Evolutionary conservation across 2,113 vertebrate species (phyloP).

Genomic region (Clarias gariepinus): DNA sequence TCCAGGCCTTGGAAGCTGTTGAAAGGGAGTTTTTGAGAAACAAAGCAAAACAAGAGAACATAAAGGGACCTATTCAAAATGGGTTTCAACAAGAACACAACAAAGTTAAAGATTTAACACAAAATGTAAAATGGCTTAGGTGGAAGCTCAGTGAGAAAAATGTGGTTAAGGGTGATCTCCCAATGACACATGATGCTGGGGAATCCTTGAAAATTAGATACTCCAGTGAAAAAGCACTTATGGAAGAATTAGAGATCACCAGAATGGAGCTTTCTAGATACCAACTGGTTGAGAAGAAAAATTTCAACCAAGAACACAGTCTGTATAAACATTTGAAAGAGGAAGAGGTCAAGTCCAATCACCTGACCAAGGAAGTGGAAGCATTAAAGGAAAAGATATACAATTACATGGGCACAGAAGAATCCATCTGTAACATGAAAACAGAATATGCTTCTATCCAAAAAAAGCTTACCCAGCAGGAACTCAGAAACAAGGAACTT

Average conservation of each 20-base stretch:
- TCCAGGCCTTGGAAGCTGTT: conserved; percentile 86
- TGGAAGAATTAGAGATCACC: conserved; percentile 85
- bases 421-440: conserved; percentile 85
- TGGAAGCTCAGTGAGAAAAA: conserved; percentile 92
- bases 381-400: conserved; percentile 95
- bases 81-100: conserved; percentile 89
- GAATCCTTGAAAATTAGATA: conserved; percentile 89
- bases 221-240: conserved; percentile 78
- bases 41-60: conserved; percentile 84
- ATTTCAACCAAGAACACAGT: conserved; percentile 86
- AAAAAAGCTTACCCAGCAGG: conserved; percentile 90
- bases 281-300: conserved; percentile 89
- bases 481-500: conserved; percentile 90
- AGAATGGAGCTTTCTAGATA: conserved; percentile 87
- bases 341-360: conserved; percentile 89
- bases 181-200: conserved; percentile 88
- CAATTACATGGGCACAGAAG: conserved; percentile 89
- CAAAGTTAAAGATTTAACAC: conserved; percentile 92
- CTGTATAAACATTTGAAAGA: conserved; percentile 90
- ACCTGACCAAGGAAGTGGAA: conserved; percentile 88
- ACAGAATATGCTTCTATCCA: conserved; percentile 86
- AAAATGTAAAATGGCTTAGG: conserved; percentile 89
- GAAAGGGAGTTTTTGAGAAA: conserved; percentile 88
- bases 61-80: conserved; percentile 76
- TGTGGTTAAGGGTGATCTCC: conserved; percentile 86